Percentiles rank a stretch among this genome's conserved stretches.
phyloP scores from a whole-genome alignment of 2,113 vertebrate species.

The Columba livia region DNA sequence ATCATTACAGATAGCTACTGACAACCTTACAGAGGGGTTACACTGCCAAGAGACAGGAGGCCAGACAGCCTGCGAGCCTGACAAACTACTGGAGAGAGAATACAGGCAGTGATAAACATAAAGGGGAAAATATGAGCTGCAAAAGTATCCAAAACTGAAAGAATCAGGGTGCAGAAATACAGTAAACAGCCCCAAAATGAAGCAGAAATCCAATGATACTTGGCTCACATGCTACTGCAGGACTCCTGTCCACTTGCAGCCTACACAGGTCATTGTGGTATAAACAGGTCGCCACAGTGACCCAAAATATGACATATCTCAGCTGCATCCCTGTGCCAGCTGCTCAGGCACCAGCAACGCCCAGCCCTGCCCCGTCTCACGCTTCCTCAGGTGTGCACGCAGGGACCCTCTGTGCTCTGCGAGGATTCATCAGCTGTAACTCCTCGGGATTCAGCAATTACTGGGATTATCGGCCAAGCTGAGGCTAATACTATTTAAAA shows the following conservation, averaged over 20 bases:
- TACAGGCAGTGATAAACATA: neutral
- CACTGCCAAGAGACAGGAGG: neutral
- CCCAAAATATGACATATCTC: fast-evolving
- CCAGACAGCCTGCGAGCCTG: neutral
- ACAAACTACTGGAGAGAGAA: neutral
- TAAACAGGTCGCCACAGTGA: neutral
- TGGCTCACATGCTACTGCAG: neutral
- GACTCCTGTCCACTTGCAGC: neutral
- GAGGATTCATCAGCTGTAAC: neutral
- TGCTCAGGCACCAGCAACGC: neutral
- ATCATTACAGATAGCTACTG: neutral
- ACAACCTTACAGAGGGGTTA: neutral
- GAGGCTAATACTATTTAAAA: neutral
- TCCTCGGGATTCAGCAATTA: neutral
- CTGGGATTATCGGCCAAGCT: neutral
- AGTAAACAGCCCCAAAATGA: neutral
- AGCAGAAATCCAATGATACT: neutral
- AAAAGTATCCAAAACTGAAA: neutral
- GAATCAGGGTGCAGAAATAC: neutral
- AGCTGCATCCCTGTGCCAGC: fast-evolving
- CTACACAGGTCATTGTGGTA: too few species aligned
- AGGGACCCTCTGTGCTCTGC: neutral
- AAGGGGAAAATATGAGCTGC: neutral
- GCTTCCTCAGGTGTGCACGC: fast-evolving
- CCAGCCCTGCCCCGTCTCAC: neutral